These are phyloP conservation scores for Trididemnum nubilum DNA, from an alignment of 23 tunicate species.

Conservation along the genomic window DNA sequence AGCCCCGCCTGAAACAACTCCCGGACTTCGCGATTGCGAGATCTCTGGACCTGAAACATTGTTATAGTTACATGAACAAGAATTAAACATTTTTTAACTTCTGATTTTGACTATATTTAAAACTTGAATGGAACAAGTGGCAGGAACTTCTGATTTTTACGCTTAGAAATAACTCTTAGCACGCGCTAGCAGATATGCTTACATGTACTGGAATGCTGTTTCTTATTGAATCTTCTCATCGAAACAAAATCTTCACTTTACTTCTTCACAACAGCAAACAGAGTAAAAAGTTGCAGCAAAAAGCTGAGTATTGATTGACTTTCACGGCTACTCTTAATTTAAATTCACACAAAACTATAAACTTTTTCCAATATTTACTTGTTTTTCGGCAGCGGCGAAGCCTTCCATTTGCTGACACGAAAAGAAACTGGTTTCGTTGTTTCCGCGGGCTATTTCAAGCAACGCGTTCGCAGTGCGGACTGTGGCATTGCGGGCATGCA, in stretches of 20 bases:
- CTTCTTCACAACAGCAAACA: too few relatives aligned
- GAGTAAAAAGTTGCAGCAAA: too few relatives aligned
- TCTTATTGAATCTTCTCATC: too few relatives aligned
- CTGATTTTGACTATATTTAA: background rate
- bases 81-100: background rate
- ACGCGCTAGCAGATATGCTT: too few relatives aligned
- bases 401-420: slow-evolving; percentile 61
- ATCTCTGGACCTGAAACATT: slow-evolving; percentile 54
- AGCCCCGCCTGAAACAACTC: slow-evolving; percentile 76
- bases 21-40: slow-evolving; percentile 72
- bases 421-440: slow-evolving; percentile 66
- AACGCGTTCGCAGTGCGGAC: slow-evolving; percentile 73
- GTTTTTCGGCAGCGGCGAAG: slow-evolving; percentile 63
- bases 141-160: background rate
- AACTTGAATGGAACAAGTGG: background rate
- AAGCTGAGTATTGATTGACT: too few relatives aligned
- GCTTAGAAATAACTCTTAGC: too few relatives aligned
- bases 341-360: background rate
- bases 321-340: background rate
- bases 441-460: slow-evolving; percentile 69
- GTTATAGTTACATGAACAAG: background rate
- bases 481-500: slow-evolving; percentile 93
- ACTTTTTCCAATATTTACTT: slow-evolving; percentile 22
- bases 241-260: too few relatives aligned
- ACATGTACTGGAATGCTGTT: too few relatives aligned